These are phyloP conservation scores for Sitophilus oryzae DNA, from an alignment of 1,140 invertebrate genomes.

Conservation along the genomic window DNA sequence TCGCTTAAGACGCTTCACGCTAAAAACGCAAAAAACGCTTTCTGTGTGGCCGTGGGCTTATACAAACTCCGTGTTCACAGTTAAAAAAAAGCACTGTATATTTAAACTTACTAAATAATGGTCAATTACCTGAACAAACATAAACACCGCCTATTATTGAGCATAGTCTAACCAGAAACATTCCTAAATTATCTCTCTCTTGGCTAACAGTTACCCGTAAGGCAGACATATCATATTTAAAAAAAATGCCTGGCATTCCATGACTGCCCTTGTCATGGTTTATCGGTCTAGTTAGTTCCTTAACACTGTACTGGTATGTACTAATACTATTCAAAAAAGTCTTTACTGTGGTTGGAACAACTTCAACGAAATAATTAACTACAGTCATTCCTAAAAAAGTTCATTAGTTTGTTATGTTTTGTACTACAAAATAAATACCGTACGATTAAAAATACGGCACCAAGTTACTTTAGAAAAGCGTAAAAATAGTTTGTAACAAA, in stretches of 20 bases:
- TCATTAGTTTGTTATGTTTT: too few relatives aligned
- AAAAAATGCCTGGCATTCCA: constrained; percentile 88
- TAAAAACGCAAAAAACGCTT: too few relatives aligned
- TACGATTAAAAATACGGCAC: too few relatives aligned
- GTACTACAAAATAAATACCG: too few relatives aligned
- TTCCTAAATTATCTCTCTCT: constrained; percentile 69
- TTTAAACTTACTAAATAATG: too few relatives aligned
- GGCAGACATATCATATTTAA: constrained; percentile 90
- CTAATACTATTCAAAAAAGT: constrained; percentile 63
- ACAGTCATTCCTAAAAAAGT: constrained; percentile 60
- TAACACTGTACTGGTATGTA: constrained; percentile 91
- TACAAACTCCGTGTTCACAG: background rate
- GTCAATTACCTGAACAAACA: constrained; percentile 67
- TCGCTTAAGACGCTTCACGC: too few relatives aligned
- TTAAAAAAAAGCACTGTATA: background rate
- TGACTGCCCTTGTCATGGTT: constrained; percentile 72
- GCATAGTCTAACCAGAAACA: constrained; percentile 81
- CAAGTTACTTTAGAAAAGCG: too few relatives aligned
- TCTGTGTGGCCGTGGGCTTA: too few relatives aligned
- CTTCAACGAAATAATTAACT: constrained; percentile 92
- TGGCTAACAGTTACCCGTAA: constrained; percentile 81
- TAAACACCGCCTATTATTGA: constrained; percentile 88
- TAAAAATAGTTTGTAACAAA: too few relatives aligned
- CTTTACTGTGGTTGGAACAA: constrained; percentile 89
- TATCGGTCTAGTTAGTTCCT: constrained; percentile 76